Evolutionary conservation across 2,797 vertebrate species (phyloP), one percentile per base, ranked within the genome.

Genomic region (Ctenopoma kingsleyae): DNA sequence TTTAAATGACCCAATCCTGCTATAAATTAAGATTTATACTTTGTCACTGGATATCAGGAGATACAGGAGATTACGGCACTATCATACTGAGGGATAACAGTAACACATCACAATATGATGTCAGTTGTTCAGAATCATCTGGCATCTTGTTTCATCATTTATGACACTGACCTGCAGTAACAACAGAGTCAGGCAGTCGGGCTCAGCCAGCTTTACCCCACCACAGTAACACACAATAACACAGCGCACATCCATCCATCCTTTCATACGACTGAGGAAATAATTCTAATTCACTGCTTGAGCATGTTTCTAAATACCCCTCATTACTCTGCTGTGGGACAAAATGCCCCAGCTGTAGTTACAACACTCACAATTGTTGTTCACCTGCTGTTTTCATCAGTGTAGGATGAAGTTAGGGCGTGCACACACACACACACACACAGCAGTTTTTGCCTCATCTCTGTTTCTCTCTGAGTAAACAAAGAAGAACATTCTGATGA

Each of bases 401-500:
- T n/a, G 48, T 6, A 52, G 17, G 25, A 47, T 22, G 30, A 40
- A 20, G 25, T 52, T 47, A 38, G 19, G 20, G 4, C 4, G 16
- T 5, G 48, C 23, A 70, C 16, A 47, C 51, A 40, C 61, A 16
- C n/a, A 48, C 47, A 57, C 10, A 48, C 25, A 71, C 43, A 49
- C 5, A 38, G 10, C 46, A 19, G 53, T 8, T 47, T 16, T n/a
- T 17, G 22, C 6, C 17, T 25, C 20, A 10, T 66, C 35, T 22
- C 15, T 30, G 30, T 20, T 7, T 43, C 44, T 53, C 11, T 27
- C 41, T 43, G 46, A 30, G 41, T 70, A 74, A 67, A 73, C 55
- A 74, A 75, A 60, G 50, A 46, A 27, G 50, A 68, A 64, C 66
- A 54, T 57, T 67, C 53, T 74, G 71, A 83, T 76, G 40, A 79